These are phyloP conservation scores for Spatulosminthurus flaviceps DNA, from an alignment of 2,888 invertebrate species.

Conservation along the genomic window DNA sequence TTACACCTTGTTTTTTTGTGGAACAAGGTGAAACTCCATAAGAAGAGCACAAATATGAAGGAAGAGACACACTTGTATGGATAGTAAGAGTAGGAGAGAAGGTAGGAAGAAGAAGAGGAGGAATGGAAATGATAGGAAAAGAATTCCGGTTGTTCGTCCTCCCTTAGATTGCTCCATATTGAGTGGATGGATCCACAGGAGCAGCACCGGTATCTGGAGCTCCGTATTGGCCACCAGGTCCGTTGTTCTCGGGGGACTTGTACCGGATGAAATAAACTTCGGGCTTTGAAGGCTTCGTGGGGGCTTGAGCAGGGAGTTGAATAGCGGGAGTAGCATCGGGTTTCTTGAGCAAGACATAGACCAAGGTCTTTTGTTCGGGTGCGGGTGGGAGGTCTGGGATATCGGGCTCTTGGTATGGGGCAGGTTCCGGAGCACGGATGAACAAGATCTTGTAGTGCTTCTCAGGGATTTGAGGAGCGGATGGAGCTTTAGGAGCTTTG, in stretches of 20 bases:
- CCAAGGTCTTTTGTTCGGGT: slow-evolving; percentile 59
- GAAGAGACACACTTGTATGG: slow-evolving; percentile 19
- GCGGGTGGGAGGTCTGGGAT: slow-evolving; percentile 52
- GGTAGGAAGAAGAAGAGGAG: slow-evolving; percentile 11
- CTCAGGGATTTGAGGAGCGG: slow-evolving; percentile 69
- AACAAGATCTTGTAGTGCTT: slow-evolving; percentile 82
- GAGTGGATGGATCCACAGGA: slow-evolving; percentile 48
- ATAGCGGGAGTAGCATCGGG: slow-evolving; percentile 66
- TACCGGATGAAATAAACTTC: slow-evolving; percentile 70
- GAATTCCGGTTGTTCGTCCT: not conserved
- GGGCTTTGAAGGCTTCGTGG: slow-evolving; percentile 85
- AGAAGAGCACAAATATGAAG: slow-evolving; percentile 14
- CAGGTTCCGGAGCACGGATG: slow-evolving; percentile 72
- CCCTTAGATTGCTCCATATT: slow-evolving; percentile 27
- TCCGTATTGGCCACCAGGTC: slow-evolving; percentile 51
- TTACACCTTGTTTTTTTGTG: slow-evolving; percentile 23
- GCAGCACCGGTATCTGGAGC: slow-evolving; percentile 50
- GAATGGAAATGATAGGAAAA: slow-evolving; percentile 23
- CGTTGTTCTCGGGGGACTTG: slow-evolving; percentile 56
- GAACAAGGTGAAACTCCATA: slow-evolving; percentile 25
- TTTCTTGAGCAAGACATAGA: slow-evolving; percentile 59
- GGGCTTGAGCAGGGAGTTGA: slow-evolving; percentile 78
- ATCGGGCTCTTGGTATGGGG: slow-evolving; percentile 52
- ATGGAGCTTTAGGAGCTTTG: slow-evolving; percentile 74
- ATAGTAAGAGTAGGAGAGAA: not conserved